Percentiles rank a stretch among this genome's conserved stretches.
These are phyloP conservation scores for Alces alces DNA, from an alignment of 2,113 vertebrate genomes.

Conservation along the genomic window DNA sequence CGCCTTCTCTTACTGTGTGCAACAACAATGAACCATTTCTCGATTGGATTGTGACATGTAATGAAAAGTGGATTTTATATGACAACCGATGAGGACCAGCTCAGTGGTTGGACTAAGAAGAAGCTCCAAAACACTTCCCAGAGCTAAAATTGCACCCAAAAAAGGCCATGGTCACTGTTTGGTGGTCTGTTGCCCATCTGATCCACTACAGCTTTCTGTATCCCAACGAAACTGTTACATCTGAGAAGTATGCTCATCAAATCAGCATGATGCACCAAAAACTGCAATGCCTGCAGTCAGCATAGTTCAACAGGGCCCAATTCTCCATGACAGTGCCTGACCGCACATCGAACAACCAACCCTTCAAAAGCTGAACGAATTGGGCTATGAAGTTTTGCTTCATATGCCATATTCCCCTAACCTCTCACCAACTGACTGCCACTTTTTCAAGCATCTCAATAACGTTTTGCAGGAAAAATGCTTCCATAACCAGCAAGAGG, in stretches of 20 bases:
- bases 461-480: neutral
- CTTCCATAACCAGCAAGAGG: neutral
- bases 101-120: neutral
- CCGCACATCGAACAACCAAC: neutral
- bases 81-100: neutral
- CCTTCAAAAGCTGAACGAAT: neutral
- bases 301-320: neutral
- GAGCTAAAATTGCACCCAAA: neutral
- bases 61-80: neutral
- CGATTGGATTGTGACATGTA: neutral
- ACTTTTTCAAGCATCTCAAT: neutral
- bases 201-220: neutral
- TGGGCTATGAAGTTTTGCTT: neutral
- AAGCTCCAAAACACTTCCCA: neutral
- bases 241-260: neutral
- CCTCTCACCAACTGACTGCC: neutral
- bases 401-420: neutral
- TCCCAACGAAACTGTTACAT: neutral
- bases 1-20: neutral
- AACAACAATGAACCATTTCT: neutral
- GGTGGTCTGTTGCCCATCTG: neutral
- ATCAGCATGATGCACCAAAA: neutral
- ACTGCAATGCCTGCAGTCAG: neutral
- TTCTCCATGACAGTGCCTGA: neutral
- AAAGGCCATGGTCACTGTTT: neutral